phyloP scores from a whole-genome alignment of 2,888 invertebrate genomes.

The Drosophila formosana region DNA sequence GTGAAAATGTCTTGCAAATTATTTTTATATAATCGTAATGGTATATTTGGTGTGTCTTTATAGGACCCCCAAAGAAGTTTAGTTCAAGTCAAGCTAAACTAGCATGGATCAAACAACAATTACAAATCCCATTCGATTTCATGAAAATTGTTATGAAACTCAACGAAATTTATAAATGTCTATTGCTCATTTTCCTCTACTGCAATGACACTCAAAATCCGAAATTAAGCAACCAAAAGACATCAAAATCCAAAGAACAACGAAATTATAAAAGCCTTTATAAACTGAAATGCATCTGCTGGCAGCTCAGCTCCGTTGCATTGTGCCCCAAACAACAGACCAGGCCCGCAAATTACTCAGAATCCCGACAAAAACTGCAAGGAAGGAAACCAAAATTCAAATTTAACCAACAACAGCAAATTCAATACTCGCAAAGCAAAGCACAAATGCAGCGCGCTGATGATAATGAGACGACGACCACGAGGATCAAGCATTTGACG shows the following conservation, averaged over 20 bases:
- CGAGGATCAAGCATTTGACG: conserved; percentile 73
- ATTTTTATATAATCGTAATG: neutral
- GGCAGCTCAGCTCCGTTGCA: conserved; percentile 32
- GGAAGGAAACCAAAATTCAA: conserved; percentile 79
- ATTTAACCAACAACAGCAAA: conserved; percentile 33
- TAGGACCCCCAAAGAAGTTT: conserved; percentile 46
- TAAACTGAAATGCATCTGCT: conserved; percentile 49
- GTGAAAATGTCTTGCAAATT: conserved; percentile 4
- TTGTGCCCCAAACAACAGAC: conserved; percentile 60
- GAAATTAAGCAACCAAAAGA: conserved; percentile 37
- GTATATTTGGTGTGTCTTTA: neutral
- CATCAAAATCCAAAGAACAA: conserved; percentile 22
- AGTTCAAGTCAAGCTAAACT: conserved; percentile 35
- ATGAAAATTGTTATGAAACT: conserved; percentile 77
- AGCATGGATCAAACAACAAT: conserved; percentile 64
- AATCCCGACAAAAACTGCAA: conserved; percentile 67
- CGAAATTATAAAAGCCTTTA: conserved; percentile 46
- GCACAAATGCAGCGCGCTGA: conserved; percentile 46
- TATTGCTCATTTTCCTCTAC: conserved; percentile 70
- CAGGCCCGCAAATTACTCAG: conserved; percentile 66
- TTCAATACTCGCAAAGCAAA: conserved; percentile 36
- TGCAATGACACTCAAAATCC: conserved; percentile 51
- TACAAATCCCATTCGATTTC: conserved; percentile 28
- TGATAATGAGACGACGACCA: conserved; percentile 50
- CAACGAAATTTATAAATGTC: conserved; percentile 71